phyloP scores from a whole-genome alignment of 1,140 invertebrate species.

The Micrasema longulum region DNA sequence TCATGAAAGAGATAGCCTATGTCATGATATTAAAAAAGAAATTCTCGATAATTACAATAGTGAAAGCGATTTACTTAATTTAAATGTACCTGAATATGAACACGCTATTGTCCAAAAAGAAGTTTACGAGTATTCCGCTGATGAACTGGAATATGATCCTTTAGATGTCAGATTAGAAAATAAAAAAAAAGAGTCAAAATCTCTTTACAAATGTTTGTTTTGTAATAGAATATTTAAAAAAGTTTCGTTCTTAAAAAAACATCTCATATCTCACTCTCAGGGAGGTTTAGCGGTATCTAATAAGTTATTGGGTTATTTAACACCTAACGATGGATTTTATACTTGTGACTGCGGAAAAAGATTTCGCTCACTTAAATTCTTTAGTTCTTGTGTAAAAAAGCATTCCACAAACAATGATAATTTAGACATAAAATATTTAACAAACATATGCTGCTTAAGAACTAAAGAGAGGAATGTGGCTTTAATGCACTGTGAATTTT shows the following conservation, averaged over 20 bases:
- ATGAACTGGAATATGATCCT: background rate
- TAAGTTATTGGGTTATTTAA: constrained; percentile 13
- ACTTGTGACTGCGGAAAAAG: constrained; percentile 30
- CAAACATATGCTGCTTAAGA: constrained; percentile 3
- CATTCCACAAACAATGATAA: constrained; percentile 7
- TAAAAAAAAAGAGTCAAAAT: constrained; percentile 10
- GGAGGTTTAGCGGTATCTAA: background rate
- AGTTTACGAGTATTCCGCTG: too few species aligned
- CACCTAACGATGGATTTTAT: constrained; percentile 17
- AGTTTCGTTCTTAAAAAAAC: background rate
- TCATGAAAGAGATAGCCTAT: too few species aligned
- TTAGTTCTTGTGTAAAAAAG: constrained; percentile 20
- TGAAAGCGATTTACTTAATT: too few species aligned
- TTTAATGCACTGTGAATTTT: constrained; percentile 14
- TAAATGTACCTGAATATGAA: too few species aligned
- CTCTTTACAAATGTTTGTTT: background rate
- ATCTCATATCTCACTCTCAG: background rate
- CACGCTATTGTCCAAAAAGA: too few species aligned
- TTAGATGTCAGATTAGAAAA: too few species aligned
- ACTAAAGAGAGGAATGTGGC: constrained; percentile 5
- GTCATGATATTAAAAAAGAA: too few species aligned
- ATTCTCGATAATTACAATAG: too few species aligned
- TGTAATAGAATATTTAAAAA: constrained; percentile 25
- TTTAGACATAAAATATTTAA: constrained; percentile 9
- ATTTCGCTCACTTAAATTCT: constrained; percentile 4